Evolutionary conservation across 2,888 invertebrate genomes (phyloP).

Genomic region (Nasonia oneida): DNA sequence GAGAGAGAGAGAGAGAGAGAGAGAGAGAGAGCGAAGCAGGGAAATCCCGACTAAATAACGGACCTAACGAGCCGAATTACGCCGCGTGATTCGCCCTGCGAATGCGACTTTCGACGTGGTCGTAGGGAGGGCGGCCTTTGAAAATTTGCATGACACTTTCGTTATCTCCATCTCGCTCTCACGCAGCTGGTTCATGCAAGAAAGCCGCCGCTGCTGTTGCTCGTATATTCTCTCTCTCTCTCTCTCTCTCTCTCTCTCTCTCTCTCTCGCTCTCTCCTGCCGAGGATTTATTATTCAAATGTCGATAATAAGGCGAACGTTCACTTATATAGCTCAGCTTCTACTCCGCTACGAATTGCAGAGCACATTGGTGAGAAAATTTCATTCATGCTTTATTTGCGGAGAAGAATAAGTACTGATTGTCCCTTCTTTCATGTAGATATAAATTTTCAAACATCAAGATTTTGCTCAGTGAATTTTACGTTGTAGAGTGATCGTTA

Average conservation of each 20-base stretch:
- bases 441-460: constrained; percentile 34
- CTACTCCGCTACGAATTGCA: constrained; percentile 13
- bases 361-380: constrained; percentile 37
- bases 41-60: constrained; percentile 75
- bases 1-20: no score
- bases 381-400: constrained; percentile 37
- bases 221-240: background rate
- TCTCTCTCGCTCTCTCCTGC: background rate
- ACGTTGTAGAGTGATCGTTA: background rate
- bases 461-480: background rate
- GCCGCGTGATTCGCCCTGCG: constrained; percentile 64
- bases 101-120: constrained; percentile 60
- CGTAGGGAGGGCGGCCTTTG: constrained; percentile 8
- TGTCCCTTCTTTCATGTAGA: constrained; percentile 20
- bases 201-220: constrained; percentile 17
- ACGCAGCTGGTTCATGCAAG: background rate
- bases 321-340: constrained; percentile 36
- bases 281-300: constrained; percentile 62
- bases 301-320: constrained; percentile 59
- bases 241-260: background rate
- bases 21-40: constrained; percentile 17
- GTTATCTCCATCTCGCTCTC: background rate
- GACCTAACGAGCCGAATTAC: constrained; percentile 77
- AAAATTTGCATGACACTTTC: constrained; percentile 65
- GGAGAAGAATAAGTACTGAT: constrained; percentile 55